Evolutionary conservation across 2,797 vertebrate genomes (phyloP).

Genomic region (Chanos chanos): DNA sequence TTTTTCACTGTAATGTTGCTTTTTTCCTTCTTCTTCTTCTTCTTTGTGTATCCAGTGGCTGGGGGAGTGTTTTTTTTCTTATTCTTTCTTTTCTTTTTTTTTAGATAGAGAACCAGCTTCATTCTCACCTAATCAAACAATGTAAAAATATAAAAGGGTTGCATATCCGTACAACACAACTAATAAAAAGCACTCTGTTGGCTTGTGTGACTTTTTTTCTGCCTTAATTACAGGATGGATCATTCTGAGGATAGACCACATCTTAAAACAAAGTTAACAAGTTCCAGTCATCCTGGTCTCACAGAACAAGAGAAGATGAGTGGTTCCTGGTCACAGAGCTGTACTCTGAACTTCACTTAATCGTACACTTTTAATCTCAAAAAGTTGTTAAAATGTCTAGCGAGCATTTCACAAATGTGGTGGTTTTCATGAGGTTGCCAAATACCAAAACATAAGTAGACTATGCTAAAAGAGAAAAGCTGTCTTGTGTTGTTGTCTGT

Average conservation of each 20-base stretch:
- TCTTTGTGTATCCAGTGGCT: slow-evolving; percentile 8
- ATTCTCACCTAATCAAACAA: not conserved
- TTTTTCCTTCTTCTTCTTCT: not conserved
- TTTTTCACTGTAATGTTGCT: slow-evolving; percentile 14
- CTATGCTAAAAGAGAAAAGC: slow-evolving; percentile 5
- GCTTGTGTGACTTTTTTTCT: slow-evolving; percentile 5
- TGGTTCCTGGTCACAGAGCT: not conserved
- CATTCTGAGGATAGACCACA: slow-evolving; percentile 11
- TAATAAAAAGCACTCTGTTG: slow-evolving; percentile 2
- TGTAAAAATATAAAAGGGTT: not conserved
- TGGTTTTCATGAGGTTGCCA: slow-evolving; percentile 11
- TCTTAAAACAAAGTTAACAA: slow-evolving; percentile 15
- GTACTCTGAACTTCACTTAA: not conserved
- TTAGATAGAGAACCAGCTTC: slow-evolving; percentile 8
- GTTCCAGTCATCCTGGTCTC: slow-evolving; percentile 2
- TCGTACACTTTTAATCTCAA: not conserved
- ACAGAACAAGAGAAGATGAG: not conserved
- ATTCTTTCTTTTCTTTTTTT: not conserved
- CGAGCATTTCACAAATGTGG: slow-evolving; percentile 18
- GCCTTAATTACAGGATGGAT: not conserved
- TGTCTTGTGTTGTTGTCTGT: not conserved
- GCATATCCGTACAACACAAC: slow-evolving; percentile 19
- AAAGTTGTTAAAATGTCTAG: slow-evolving; percentile 1
- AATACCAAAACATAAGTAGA: slow-evolving; percentile 3
- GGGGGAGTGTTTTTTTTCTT: slow-evolving; percentile 14